These are phyloP conservation scores for Bostrychus sinensis DNA, from an alignment of 2,113 vertebrate species.

Conservation along the genomic window DNA sequence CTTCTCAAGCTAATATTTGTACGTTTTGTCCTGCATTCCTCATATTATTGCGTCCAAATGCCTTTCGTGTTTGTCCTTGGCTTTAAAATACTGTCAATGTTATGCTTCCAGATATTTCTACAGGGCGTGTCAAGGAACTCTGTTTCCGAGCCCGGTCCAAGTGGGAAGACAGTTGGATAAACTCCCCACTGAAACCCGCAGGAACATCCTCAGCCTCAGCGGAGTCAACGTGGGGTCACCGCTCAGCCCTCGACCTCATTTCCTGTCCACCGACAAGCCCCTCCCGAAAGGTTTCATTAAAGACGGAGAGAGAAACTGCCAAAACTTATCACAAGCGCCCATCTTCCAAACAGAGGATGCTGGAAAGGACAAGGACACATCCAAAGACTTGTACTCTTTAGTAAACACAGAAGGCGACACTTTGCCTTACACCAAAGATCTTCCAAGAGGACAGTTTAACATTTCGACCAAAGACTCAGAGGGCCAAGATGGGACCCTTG, in stretches of 20 bases:
- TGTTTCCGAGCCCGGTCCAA: conserved; percentile 90
- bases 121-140: conserved; percentile 88
- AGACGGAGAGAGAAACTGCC: conserved; percentile 36
- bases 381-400: conserved; percentile 32
- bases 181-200: conserved; percentile 66
- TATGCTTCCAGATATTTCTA: conserved; percentile 86
- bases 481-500: conserved; percentile 25
- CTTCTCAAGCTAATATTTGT: conserved; percentile 15
- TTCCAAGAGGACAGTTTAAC: conserved; percentile 41
- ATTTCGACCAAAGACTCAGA: conserved; percentile 32
- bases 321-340: conserved; percentile 19
- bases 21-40: neutral
- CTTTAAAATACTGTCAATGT: conserved; percentile 23
- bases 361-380: conserved; percentile 4
- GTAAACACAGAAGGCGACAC: conserved; percentile 48
- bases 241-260: conserved; percentile 45
- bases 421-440: conserved; percentile 62
- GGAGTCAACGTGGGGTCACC: conserved; percentile 47
- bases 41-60: conserved; percentile 41
- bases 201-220: conserved; percentile 73
- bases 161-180: conserved; percentile 87
- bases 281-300: conserved; percentile 46
- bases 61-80: conserved; percentile 35
- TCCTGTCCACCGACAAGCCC: conserved; percentile 59
- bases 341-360: conserved; percentile 11